Conservation (phyloP, 2,113 vertebrate species). For the Stigmatopora nigra region DNA sequence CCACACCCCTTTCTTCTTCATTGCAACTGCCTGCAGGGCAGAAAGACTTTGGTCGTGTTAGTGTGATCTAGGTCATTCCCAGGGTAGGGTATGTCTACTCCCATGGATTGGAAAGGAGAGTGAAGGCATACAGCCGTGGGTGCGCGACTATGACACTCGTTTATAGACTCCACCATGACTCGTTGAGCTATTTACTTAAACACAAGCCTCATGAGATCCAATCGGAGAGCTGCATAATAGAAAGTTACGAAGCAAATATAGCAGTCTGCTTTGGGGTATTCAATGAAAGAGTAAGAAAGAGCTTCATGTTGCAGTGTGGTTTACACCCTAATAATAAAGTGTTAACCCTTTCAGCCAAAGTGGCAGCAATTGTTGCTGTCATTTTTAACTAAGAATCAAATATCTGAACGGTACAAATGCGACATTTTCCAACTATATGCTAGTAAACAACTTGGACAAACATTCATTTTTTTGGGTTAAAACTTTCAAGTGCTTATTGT, state of each 20-base stretch:
- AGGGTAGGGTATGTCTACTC: slow-evolving; percentile 31
- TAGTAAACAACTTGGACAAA: too few species aligned
- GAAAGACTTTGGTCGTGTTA: slow-evolving; percentile 34
- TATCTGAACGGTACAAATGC: too few species aligned
- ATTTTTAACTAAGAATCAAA: too few species aligned
- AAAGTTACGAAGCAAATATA: not conserved
- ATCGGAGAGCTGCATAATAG: not conserved
- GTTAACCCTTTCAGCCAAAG: too few species aligned
- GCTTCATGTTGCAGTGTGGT: too few species aligned
- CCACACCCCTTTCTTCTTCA: slow-evolving; percentile 6
- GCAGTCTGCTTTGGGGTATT: not conserved
- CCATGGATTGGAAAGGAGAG: slow-evolving; percentile 16
- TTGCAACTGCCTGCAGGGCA: slow-evolving; percentile 42
- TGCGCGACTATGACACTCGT: slow-evolving; percentile 36
- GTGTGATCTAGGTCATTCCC: slow-evolving; percentile 56
- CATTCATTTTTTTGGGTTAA: too few species aligned
- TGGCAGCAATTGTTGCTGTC: too few species aligned
- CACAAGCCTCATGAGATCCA: not conserved
- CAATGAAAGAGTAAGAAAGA: not conserved
- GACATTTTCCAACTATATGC: too few species aligned
- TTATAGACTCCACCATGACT: slow-evolving; percentile 7
- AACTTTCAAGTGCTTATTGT: too few species aligned
- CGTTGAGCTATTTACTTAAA: not conserved
- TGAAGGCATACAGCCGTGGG: slow-evolving; percentile 18
- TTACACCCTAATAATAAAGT: too few species aligned